Evolutionary conservation across 2,888 invertebrate genomes (phyloP).

Genomic region (Epirrhoe tristata): DNA sequence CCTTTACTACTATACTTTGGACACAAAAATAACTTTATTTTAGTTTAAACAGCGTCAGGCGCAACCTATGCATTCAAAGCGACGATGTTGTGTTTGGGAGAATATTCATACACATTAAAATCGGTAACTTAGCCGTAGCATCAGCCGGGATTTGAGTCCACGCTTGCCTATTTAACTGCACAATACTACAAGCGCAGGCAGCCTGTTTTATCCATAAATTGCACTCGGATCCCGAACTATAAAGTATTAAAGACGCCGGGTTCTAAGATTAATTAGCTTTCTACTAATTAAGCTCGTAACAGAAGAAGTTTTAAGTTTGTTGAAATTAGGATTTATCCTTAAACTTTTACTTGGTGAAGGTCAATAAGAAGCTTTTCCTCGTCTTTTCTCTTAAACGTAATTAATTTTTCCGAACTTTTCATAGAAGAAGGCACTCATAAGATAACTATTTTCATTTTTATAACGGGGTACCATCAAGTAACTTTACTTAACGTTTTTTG

Average conservation of each 20-base stretch:
- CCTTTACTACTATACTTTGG: too few relatives aligned
- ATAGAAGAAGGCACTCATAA: not conserved
- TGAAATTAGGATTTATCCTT: conserved; percentile 38
- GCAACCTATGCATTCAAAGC: too few relatives aligned
- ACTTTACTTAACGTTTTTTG: too few relatives aligned
- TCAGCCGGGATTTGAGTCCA: too few relatives aligned
- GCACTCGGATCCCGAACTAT: conserved; percentile 20
- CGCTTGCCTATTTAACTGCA: too few relatives aligned
- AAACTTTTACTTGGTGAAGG: conserved; percentile 29
- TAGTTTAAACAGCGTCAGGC: too few relatives aligned
- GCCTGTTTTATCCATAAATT: conserved; percentile 5
- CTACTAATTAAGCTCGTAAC: conserved; percentile 43
- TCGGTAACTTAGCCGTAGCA: too few relatives aligned
- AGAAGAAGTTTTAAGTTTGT: conserved; percentile 42
- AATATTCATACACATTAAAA: too few relatives aligned
- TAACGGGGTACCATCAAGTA: not conserved
- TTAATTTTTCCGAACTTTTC: conserved; percentile 6
- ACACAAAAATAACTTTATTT: too few relatives aligned
- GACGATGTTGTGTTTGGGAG: too few relatives aligned
- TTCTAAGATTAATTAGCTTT: conserved; percentile 48
- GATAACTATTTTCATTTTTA: not conserved
- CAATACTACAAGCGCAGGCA: not conserved
- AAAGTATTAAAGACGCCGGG: conserved; percentile 38
- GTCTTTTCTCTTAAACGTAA: conserved; percentile 4
- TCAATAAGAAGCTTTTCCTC: conserved; percentile 21